A percentile compares a stretch with the other conserved stretches of the same genome.
These are phyloP conservation scores for Beris morrisii DNA, from an alignment of 2,888 invertebrate genomes.

Conservation along the genomic window DNA sequence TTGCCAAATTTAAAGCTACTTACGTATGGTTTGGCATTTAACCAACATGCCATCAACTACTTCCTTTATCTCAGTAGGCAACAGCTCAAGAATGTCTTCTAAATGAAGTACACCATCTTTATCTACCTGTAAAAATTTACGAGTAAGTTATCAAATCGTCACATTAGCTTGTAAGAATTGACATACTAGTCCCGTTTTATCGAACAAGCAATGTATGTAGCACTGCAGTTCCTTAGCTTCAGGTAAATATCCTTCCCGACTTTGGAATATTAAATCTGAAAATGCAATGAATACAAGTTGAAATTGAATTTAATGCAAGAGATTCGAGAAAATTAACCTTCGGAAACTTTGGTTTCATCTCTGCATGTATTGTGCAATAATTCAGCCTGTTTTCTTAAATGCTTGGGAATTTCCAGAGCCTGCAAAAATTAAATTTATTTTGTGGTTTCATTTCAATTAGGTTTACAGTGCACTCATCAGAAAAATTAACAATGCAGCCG, in stretches of 20 bases:
- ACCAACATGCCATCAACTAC: slow-evolving; percentile 42
- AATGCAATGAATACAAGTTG: background rate
- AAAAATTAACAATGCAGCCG: no score
- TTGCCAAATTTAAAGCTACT: slow-evolving; percentile 17
- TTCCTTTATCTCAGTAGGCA: slow-evolving; percentile 47
- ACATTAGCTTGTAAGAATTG: background rate
- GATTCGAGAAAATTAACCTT: slow-evolving; percentile 43
- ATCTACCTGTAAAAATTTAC: slow-evolving; percentile 46
- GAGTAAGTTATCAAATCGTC: no score
- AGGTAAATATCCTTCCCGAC: slow-evolving; percentile 43
- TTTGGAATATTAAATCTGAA: slow-evolving; percentile 42
- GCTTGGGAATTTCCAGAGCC: slow-evolving; percentile 48
- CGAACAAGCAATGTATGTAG: slow-evolving; percentile 51
- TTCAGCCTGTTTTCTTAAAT: slow-evolving; percentile 45
- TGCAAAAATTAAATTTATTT: background rate
- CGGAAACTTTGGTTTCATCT: slow-evolving; percentile 44
- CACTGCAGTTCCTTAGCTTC: slow-evolving; percentile 47
- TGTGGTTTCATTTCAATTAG: no score
- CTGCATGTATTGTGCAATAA: slow-evolving; percentile 48
- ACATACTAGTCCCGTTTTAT: slow-evolving; percentile 49
- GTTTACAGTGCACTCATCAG: no score
- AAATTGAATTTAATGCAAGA: background rate
- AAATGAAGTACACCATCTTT: slow-evolving; percentile 46
- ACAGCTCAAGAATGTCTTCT: slow-evolving; percentile 47
- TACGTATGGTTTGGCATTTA: slow-evolving; percentile 49